A percentile compares a stretch with the other conserved stretches of the same genome.
Conservation (phyloP, 2,888 invertebrate genomes). For the Habroteleia sp. region DNA sequence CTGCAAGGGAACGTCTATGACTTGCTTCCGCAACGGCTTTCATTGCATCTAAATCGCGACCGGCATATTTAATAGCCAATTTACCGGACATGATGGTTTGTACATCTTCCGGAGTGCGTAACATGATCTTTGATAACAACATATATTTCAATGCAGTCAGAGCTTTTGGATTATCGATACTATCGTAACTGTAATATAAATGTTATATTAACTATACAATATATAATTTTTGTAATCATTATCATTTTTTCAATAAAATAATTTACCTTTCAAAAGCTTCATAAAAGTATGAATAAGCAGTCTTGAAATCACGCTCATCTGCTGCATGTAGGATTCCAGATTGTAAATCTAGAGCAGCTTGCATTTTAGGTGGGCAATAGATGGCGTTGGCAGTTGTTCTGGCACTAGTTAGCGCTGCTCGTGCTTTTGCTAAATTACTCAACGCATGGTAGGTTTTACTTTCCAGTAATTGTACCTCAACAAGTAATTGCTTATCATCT, state of each 20-base stretch:
- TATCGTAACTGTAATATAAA: conserved; percentile 83
- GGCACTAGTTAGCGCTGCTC: conserved; percentile 98
- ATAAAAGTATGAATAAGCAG: conserved; percentile 99
- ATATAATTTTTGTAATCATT: no score
- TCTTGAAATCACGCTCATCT: conserved; percentile 99
- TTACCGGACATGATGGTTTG: conserved; percentile 97
- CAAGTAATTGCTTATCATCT: conserved; percentile 98
- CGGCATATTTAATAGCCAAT: conserved; percentile 97
- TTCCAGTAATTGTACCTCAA: conserved; percentile 98
- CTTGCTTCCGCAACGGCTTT: conserved; percentile 97
- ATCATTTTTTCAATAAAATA: no score
- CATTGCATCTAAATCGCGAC: conserved; percentile 98
- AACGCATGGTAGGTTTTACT: conserved; percentile 99
- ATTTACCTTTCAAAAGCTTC: conserved; percentile 99
- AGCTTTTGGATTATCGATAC: conserved; percentile 95
- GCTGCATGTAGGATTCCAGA: conserved; percentile 99
- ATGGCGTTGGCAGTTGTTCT: conserved; percentile 99
- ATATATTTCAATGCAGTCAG: conserved; percentile 99
- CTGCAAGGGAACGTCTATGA: conserved; percentile 97
- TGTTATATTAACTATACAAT: no score
- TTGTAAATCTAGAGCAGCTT: conserved; percentile 97
- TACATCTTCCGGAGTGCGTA: conserved; percentile 98
- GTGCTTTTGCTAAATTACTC: conserved; percentile 96
- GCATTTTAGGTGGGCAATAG: conserved; percentile 99
- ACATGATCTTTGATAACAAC: conserved; percentile 99